These are phyloP conservation scores for Alces alces DNA, from an alignment of 2,113 vertebrate species.

Conservation along the genomic window DNA sequence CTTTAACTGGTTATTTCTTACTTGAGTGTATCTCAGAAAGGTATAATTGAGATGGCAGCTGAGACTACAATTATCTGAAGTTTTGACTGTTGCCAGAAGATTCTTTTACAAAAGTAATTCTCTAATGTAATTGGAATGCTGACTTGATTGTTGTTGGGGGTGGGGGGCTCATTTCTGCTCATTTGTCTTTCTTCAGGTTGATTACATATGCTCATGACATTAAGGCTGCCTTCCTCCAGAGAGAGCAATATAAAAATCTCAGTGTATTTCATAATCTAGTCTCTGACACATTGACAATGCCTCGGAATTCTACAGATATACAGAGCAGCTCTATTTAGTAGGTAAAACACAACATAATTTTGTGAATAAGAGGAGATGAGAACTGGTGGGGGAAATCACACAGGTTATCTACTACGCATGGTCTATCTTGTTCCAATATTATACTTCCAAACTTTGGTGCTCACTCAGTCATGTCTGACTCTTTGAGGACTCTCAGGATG, in stretches of 20 bases:
- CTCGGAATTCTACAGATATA: not conserved
- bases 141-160: not conserved
- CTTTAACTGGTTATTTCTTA: not conserved
- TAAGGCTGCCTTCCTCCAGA: not conserved
- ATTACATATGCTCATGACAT: not conserved
- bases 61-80: not conserved
- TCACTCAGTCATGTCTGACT: not conserved
- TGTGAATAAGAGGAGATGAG: not conserved
- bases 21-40: not conserved
- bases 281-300: not conserved
- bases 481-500: not conserved
- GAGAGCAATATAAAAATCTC: not conserved
- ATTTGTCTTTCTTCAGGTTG: not conserved
- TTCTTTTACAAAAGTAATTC: not conserved
- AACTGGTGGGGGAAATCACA: not conserved
- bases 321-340: not conserved
- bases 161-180: fast-evolving
- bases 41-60: not conserved
- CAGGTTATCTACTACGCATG: not conserved
- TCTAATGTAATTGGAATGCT: not conserved
- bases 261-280: not conserved
- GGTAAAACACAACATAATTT: not conserved
- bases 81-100: not conserved
- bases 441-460: not conserved
- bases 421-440: not conserved